Conservation (phyloP, 1,140 invertebrate genomes). For the Thrips palmi region DNA sequence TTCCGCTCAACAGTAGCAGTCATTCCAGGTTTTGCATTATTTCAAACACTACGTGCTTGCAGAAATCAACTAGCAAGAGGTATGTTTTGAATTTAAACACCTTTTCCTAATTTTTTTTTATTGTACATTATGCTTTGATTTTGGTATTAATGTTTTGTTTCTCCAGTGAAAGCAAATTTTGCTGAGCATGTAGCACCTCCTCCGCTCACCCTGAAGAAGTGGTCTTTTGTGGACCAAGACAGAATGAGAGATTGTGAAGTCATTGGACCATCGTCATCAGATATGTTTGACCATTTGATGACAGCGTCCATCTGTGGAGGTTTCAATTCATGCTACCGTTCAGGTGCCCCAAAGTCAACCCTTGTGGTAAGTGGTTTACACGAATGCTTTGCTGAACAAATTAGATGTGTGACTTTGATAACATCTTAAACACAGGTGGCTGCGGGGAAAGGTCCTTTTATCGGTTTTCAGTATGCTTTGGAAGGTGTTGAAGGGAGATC, state of each 20-base stretch:
- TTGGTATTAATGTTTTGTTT: conserved; percentile 14
- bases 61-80: conserved; percentile 66
- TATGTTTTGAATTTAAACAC: conserved; percentile 19
- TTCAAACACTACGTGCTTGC: conserved; percentile 58
- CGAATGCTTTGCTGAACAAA: background rate
- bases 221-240: conserved; percentile 60
- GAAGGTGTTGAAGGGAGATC: conserved; percentile 60
- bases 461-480: conserved; percentile 75
- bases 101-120: no score
- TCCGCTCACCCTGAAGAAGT: conserved; percentile 58
- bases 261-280: conserved; percentile 52
- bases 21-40: conserved; percentile 64
- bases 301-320: conserved; percentile 63
- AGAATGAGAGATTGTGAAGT: conserved; percentile 57
- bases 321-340: conserved; percentile 47
- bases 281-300: conserved; percentile 71
- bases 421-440: no score
- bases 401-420: no score
- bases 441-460: conserved; percentile 46
- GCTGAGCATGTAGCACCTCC: conserved; percentile 33
- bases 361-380: conserved; percentile 61
- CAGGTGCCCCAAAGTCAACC: conserved; percentile 54
- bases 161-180: conserved; percentile 51
- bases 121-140: conserved; percentile 8
- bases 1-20: conserved; percentile 59